Base-by-base conservation (phyloP, 2,888 invertebrate genomes). In the Tenthredo scrophulariae region DNA sequence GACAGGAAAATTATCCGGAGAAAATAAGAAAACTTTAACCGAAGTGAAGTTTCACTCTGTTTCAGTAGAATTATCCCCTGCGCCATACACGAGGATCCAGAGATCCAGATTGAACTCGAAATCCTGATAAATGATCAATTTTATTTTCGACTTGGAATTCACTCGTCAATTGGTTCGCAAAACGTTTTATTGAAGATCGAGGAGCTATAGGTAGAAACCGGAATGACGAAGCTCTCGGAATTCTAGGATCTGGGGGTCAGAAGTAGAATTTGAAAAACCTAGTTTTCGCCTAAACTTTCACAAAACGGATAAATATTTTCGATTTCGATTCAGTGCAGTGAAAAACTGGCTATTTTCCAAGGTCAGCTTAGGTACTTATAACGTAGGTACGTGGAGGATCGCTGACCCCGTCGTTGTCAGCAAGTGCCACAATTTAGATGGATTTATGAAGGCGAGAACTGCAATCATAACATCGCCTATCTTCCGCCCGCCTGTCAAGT, bases 391-490 rank as follows among this genome's bases (percentile, higher is more conserved):
- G 58, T 40, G 62, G 40, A 40, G 62, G 40, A 83, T 75, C 40
- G 43, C 29, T 83, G 65, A 65, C 80, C 75, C 85, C 85, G n/a
- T 87, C 86, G 87, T 88, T 86, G 87, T 88, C 86, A 87, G 88
- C 84, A 75, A 86, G 87, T 87, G 86, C 83, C 83, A 86, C 86
- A 86, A 88, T 88, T 86, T 85, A 85, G 85, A 86, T 87, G 87
- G 87, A 88, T 87, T 88, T 87, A 88, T 86, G 88, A 86, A 85
- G 86, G 86, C 86, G 87, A 67, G 87, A 87, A 85, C 87, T 87
- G 88, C 87, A 89, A 89, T 89, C 89, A 89, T 87, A 86, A 88
- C 87, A 89, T 88, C 89, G 87, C 87, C 79, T 54, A 80, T 84
- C 62, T 84, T 80, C 83, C 33, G 29, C 43, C 5, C 83, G 83